Percentiles rank a stretch among this genome's conserved stretches.
Evolutionary conservation across 2,797 vertebrate genomes (phyloP).

Genomic region (Argentina silus): DNA sequence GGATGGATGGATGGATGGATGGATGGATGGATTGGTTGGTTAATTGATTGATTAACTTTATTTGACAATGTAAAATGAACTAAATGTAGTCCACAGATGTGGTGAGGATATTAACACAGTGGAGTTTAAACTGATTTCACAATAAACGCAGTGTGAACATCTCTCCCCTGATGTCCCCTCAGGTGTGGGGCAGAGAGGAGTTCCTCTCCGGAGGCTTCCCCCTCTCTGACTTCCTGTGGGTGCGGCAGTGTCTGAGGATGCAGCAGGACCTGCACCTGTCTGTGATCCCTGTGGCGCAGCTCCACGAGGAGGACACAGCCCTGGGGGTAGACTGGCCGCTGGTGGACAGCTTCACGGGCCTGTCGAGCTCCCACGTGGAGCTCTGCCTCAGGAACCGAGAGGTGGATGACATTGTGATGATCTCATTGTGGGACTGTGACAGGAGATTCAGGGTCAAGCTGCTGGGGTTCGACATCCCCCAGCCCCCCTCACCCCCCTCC

Average conservation of each 20-base stretch:
- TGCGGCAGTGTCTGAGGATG: conserved; percentile 75
- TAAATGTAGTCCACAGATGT: too few species aligned
- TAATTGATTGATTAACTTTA: too few species aligned
- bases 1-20: too few species aligned
- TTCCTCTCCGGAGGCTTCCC: conserved; percentile 68
- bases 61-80: too few species aligned
- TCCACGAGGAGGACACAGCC: conserved; percentile 58
- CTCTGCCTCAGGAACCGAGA: conserved; percentile 71
- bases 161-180: conserved; percentile 58
- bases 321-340: conserved; percentile 70
- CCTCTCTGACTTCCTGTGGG: conserved; percentile 75
- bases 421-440: conserved; percentile 83
- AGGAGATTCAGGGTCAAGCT: conserved; percentile 79
- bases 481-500: conserved; percentile 47
- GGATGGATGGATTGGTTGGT: too few species aligned
- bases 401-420: conserved; percentile 77
- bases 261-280: conserved; percentile 72
- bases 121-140: too few species aligned
- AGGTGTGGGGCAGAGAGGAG: conserved; percentile 79
- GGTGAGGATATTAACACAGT: too few species aligned
- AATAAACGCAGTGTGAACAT: conserved; percentile 40
- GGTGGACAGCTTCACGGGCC: conserved; percentile 76
- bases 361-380: conserved; percentile 75
- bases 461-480: conserved; percentile 78
- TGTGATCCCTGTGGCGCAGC: conserved; percentile 62